Base-by-base conservation (phyloP, 2,797 vertebrate species). In the Anguilla anguilla region DNA sequence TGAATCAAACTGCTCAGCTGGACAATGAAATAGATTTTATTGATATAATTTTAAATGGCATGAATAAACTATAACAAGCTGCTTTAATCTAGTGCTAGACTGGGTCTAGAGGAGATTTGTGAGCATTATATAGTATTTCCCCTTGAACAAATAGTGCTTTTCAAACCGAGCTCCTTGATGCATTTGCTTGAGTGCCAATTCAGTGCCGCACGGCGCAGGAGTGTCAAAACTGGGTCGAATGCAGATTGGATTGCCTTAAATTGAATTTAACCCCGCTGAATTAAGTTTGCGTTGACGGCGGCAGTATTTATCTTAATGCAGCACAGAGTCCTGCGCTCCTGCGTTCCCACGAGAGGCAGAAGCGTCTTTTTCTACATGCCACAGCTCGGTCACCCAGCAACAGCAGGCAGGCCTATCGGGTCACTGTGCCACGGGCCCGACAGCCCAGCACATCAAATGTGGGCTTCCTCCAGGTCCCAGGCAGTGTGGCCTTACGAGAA, bases 181-280 rank as follows among this genome's bases (percentile, higher is more conserved):
- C 83, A 61, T 59, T 84, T 51, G 79, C 46, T 82, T 82, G 22
- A 82, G 79, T 82, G 79, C 79, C 25, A 82, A 82, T 51, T 82
- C 43, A 82, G 46, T n/a, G 7, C 79, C 1, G 43, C 83, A 19
- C 53, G 31, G 28, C 51, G 31, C 51, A 22, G 19, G 6, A 85
- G 84, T 85, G 84, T 85, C 57, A 85, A 85, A 85, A 67, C 35
- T 49, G 17, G 39, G 84, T 9, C 59, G 57, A 67, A 46, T 85
- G 84, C n/a, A 85, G 46, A 85, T 64, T 46, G 57, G 84, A 85
- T 85, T 69, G 84, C 15, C 19, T 85, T 43, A 46, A 49, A 67
- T 67, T 67, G 19, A 85, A 67, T 85, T 67, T 85, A 85, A 85
- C 35, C 59, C 35, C 35, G 69, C 84, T 11, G 61, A 69, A 85